phyloP scores from a whole-genome alignment of 2,797 vertebrate species.

The Hafferia zeledoni region DNA sequence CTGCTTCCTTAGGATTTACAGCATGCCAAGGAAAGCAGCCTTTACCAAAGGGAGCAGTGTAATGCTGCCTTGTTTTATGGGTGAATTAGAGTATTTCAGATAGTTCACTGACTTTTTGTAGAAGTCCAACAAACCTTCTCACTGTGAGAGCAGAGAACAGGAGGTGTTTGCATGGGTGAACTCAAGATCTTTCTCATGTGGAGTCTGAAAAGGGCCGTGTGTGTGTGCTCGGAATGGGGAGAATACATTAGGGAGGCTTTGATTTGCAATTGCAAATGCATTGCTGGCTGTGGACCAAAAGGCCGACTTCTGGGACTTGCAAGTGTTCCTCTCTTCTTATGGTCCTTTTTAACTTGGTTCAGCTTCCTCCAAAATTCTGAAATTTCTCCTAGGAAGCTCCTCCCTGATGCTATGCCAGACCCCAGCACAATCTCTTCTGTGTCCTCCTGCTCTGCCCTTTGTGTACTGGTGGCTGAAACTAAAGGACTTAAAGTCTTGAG shows the following conservation, averaged over 20 bases:
- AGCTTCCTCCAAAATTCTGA: not conserved
- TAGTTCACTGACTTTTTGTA: not conserved
- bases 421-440: accelerated
- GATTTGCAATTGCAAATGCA: not conserved
- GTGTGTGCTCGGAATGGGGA: not conserved
- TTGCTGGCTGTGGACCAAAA: not conserved
- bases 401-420: not conserved
- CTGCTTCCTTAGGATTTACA: not conserved
- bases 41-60: not conserved
- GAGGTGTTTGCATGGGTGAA: not conserved
- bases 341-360: not conserved
- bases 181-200: not conserved
- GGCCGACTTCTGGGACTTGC: not conserved
- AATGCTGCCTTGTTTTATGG: not conserved
- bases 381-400: not conserved
- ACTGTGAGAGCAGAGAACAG: not conserved
- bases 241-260: not conserved
- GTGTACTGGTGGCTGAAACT: not conserved
- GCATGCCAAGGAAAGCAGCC: not conserved
- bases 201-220: not conserved
- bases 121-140: not conserved
- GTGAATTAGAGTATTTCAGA: not conserved
- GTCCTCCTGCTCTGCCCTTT: not conserved
- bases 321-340: not conserved
- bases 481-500: not conserved